phyloP scores from a whole-genome alignment of 2,888 invertebrate genomes.

The Periphyllus acericola region DNA sequence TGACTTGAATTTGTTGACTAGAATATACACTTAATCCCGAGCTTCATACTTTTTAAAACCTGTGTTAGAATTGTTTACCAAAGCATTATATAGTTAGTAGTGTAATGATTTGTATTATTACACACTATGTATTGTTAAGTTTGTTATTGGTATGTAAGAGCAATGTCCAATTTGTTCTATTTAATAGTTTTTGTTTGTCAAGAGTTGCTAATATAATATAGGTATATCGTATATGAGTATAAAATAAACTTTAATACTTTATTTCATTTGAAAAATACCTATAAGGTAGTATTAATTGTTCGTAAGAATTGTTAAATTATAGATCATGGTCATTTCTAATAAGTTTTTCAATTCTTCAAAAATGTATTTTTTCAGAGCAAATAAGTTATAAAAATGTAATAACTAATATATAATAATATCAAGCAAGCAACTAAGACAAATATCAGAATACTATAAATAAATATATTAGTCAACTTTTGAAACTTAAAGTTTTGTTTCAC shows the following conservation, averaged over 20 bases:
- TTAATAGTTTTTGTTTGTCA: conserved; percentile 14
- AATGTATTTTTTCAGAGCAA: no score
- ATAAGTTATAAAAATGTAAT: background rate
- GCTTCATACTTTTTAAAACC: conserved; percentile 53
- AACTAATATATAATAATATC: background rate
- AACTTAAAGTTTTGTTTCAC: background rate
- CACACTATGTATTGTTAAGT: background rate
- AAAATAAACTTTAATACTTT: no score
- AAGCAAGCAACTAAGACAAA: background rate
- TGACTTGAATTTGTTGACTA: conserved; percentile 60
- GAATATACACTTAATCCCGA: conserved; percentile 59
- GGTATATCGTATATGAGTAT: background rate
- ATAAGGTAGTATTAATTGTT: no score
- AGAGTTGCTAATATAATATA: background rate
- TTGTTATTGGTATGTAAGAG: background rate
- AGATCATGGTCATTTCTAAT: no score
- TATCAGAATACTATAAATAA: background rate
- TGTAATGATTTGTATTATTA: background rate
- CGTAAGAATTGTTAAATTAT: no score
- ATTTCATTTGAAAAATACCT: no score
- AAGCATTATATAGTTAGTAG: conserved; percentile 41
- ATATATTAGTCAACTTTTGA: background rate
- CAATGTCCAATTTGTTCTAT: background rate
- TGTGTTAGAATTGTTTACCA: conserved; percentile 62
- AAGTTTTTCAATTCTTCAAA: no score